Base-by-base conservation (phyloP, 2,888 invertebrate species). In the Drosophila borealis region DNA sequence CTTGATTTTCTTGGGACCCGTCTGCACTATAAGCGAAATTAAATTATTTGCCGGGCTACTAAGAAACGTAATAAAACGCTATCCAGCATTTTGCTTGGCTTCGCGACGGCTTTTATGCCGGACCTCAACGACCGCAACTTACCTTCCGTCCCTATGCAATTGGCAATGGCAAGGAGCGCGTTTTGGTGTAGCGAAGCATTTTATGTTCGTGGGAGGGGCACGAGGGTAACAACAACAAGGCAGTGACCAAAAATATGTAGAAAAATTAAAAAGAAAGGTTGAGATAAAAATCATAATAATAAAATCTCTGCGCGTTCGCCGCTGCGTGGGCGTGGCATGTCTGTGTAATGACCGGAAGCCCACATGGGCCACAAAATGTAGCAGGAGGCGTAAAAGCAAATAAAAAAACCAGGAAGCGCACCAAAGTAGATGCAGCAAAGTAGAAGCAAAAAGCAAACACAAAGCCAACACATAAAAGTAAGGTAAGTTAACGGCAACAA, bases 301-400 rank as follows among this genome's bases (percentile, higher is more conserved):
- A 84, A 88, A 80, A 83, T 69, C 70, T 57, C 71, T 61, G 64
- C 72, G 77, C 76, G 76, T 75, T 75, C 53, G 67, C 48, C 61
- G 61, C 56, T 56, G 60, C 62, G 48, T 54, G 65, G 73, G 63
- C 39, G 72, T 56, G 63, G 70, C 78, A 55, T 61, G 62, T 64
- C 69, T 78, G 73, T 81, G 81, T 89, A 85, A 85, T 85, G 85
- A 85, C 84, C 89, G 84, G 74, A 89, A 77, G 74, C 61, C 36
- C 50, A 61, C 71, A 48, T 53, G 59, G 67, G 48, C 59, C 67
- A 46, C 64, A 70, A 60, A 79, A 73, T 74, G 86, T 80, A 77
- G 77, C 69, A 63, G 73, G 64, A 70, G 56, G 68, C 63, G 70
- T 61, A 41, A 36, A 73, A 61, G 72, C 66, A 69, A 82, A 85